Evolutionary conservation across 2,113 vertebrate species (phyloP).

Genomic region (Myxocyprinus asiaticus): DNA sequence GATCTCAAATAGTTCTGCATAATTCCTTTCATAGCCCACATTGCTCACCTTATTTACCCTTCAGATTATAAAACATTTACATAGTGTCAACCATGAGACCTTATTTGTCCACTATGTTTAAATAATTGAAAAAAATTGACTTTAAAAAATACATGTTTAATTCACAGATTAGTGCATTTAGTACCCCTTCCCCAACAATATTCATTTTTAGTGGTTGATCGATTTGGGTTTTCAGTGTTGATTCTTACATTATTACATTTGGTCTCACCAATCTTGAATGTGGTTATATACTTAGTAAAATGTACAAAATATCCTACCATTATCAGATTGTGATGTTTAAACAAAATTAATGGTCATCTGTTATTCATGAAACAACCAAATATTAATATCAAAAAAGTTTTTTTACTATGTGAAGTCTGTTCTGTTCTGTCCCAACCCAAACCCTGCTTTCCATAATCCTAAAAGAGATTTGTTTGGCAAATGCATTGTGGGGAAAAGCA

Average conservation of each 20-base stretch:
- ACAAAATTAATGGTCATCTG: neutral
- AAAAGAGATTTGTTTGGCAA: constrained; percentile 59
- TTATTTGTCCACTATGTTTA: neutral
- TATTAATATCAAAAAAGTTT: neutral
- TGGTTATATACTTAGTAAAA: too few relatives aligned
- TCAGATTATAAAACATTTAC: neutral
- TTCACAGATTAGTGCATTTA: too few relatives aligned
- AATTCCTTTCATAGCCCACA: constrained; percentile 13
- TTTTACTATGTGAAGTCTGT: neutral
- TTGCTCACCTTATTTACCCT: constrained; percentile 33
- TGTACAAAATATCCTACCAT: neutral
- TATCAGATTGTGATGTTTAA: neutral
- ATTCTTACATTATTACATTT: too few relatives aligned
- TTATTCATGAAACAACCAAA: neutral
- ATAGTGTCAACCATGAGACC: neutral
- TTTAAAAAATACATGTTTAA: too few relatives aligned
- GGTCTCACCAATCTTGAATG: too few relatives aligned
- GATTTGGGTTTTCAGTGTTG: too few relatives aligned
- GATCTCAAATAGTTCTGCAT: constrained; percentile 44
- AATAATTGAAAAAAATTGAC: neutral
- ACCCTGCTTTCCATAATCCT: constrained; percentile 44
- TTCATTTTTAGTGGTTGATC: too few relatives aligned
- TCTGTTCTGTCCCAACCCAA: neutral
- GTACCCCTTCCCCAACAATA: too few relatives aligned
- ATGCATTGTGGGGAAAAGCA: constrained; percentile 41